These are phyloP conservation scores for Hipparchia sbordonii DNA, from an alignment of 2,888 invertebrate species.

Conservation along the genomic window DNA sequence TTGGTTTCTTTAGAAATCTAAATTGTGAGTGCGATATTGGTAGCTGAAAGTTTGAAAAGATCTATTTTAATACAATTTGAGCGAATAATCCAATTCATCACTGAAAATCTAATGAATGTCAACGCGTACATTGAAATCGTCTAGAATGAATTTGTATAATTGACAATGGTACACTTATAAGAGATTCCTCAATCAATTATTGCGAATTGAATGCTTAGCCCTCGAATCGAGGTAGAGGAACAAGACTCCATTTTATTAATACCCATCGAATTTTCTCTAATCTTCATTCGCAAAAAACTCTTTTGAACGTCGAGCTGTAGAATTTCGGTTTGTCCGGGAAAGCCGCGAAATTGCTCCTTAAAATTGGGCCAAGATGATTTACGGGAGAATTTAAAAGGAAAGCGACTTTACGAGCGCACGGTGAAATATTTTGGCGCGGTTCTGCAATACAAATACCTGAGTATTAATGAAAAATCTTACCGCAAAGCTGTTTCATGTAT, in stretches of 20 bases:
- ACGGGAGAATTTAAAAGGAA: slow-evolving; percentile 27
- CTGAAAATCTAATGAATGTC: slow-evolving; percentile 35
- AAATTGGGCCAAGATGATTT: slow-evolving; percentile 42
- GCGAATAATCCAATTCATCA: slow-evolving; percentile 19
- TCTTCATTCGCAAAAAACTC: slow-evolving; percentile 48
- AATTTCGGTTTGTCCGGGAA: slow-evolving; percentile 41
- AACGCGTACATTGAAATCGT: slow-evolving; percentile 21
- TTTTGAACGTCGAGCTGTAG: slow-evolving; percentile 42
- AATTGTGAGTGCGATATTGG: no score
- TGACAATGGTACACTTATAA: slow-evolving; percentile 17
- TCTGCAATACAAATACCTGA: not conserved
- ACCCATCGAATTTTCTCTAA: slow-evolving; percentile 39
- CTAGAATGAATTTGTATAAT: slow-evolving; percentile 28
- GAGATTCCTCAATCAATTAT: slow-evolving; percentile 37
- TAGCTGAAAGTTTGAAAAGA: not conserved
- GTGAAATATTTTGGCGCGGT: slow-evolving; percentile 4
- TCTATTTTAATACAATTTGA: slow-evolving; percentile 3
- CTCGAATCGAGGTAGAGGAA: slow-evolving; percentile 23
- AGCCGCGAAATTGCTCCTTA: slow-evolving; percentile 42
- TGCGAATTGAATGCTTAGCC: slow-evolving; percentile 33
- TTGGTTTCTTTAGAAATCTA: no score
- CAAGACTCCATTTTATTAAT: slow-evolving; percentile 35
- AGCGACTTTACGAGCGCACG: slow-evolving; percentile 1
- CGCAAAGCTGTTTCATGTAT: no score
- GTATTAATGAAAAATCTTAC: no score